These are phyloP conservation scores for Cavia aperea DNA, from an alignment of 2,113 vertebrate species.

Conservation along the genomic window DNA sequence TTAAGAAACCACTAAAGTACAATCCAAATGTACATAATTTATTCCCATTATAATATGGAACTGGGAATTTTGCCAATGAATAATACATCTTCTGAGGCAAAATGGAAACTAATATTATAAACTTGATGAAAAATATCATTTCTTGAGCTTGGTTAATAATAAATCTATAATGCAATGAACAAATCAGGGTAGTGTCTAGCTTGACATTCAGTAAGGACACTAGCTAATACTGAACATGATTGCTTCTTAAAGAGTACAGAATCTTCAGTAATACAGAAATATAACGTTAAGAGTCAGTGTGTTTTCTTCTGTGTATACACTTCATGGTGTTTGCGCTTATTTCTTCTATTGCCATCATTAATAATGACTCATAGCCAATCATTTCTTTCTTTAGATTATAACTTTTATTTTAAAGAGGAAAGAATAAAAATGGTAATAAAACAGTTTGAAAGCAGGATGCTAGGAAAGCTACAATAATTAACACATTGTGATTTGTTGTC, in stretches of 20 bases:
- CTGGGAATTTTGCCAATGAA: conserved; percentile 77
- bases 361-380: conserved; percentile 42
- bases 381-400: conserved; percentile 14
- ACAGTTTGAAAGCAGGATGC: too few relatives aligned
- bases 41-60: conserved; percentile 72
- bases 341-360: conserved; percentile 41
- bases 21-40: conserved; percentile 74
- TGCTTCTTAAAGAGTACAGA: conserved; percentile 63
- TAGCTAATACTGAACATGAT: conserved; percentile 59
- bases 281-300: background rate
- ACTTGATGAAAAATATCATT: conserved; percentile 71
- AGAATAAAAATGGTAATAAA: too few relatives aligned
- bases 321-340: background rate
- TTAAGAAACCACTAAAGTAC: conserved; percentile 74
- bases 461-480: too few relatives aligned
- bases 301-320: fast-evolving
- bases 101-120: conserved; percentile 63
- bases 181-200: conserved; percentile 66
- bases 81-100: conserved; percentile 71
- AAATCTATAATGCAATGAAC: conserved; percentile 73
- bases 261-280: conserved; percentile 42
- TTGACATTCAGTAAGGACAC: conserved; percentile 50
- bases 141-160: conserved; percentile 71
- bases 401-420: background rate
- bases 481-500: too few relatives aligned